Percentiles rank a stretch among this genome's conserved stretches.
Evolutionary conservation across 2,797 vertebrate genomes (phyloP).

Genomic region (Muscicapa striata): DNA sequence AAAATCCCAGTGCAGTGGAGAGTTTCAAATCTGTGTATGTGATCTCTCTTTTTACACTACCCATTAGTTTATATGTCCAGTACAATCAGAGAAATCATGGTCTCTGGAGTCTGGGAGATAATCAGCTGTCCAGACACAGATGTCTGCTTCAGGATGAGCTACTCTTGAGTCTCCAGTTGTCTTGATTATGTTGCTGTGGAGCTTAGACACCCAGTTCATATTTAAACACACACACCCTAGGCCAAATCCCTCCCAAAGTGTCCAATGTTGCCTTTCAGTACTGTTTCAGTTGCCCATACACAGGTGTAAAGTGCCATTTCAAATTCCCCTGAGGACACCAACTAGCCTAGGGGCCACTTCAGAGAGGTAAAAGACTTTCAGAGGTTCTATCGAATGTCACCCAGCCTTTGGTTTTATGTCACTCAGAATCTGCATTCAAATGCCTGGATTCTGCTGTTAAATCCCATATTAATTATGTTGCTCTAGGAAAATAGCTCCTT

Average conservation of each 20-base stretch:
- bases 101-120: not conserved
- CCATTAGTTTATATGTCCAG: not conserved
- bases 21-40: not conserved
- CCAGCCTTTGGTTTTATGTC: not conserved
- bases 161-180: not conserved
- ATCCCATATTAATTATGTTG: not conserved
- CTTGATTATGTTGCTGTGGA: not conserved
- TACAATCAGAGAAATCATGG: not conserved
- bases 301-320: not conserved
- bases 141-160: not conserved
- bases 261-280: not conserved
- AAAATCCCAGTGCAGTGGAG: not conserved
- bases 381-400: not conserved
- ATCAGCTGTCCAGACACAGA: not conserved
- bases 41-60: not conserved
- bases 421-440: not conserved
- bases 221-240: not conserved
- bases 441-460: not conserved
- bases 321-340: not conserved
- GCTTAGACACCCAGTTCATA: not conserved
- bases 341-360: not conserved
- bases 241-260: not conserved
- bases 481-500: not conserved
- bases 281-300: not conserved
- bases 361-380: not conserved